Evolutionary conservation across 2,113 vertebrate species (phyloP).

Genomic region (Cryptomyrus ogoouensis): DNA sequence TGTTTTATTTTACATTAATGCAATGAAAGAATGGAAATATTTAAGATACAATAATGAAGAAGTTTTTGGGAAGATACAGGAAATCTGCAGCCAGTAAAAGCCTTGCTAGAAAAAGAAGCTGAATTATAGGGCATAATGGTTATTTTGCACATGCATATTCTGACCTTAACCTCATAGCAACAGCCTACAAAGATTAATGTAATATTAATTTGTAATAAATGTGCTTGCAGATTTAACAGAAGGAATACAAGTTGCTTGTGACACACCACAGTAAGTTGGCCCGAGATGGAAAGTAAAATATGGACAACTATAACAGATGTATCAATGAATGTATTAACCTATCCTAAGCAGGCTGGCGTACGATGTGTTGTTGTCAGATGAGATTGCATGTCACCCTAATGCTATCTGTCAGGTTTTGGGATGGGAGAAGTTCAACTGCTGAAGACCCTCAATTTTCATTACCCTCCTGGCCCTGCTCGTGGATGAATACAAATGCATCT

Average conservation of each 20-base stretch:
- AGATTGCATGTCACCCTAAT: slow-evolving; percentile 9
- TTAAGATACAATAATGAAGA: not conserved
- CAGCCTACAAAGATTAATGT: not conserved
- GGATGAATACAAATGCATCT: not conserved
- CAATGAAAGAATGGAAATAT: not conserved
- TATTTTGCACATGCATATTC: not conserved
- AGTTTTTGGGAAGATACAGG: not conserved
- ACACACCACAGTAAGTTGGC: not conserved
- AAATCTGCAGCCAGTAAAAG: not conserved
- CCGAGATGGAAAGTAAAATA: not conserved
- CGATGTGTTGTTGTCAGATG: not conserved
- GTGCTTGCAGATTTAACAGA: not conserved
- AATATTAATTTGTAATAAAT: not conserved
- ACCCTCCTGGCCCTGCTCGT: not conserved
- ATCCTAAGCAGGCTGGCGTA: not conserved
- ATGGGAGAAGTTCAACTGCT: not conserved
- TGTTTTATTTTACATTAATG: not conserved
- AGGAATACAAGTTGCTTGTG: not conserved
- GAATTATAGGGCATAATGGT: not conserved
- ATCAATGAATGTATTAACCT: not conserved
- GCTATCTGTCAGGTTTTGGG: not conserved
- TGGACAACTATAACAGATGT: not conserved
- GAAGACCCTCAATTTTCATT: slow-evolving; percentile 18
- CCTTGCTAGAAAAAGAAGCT: not conserved
- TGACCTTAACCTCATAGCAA: not conserved